Evolutionary conservation across 2,797 vertebrate genomes (phyloP).

Genomic region (Coilia nasus): DNA sequence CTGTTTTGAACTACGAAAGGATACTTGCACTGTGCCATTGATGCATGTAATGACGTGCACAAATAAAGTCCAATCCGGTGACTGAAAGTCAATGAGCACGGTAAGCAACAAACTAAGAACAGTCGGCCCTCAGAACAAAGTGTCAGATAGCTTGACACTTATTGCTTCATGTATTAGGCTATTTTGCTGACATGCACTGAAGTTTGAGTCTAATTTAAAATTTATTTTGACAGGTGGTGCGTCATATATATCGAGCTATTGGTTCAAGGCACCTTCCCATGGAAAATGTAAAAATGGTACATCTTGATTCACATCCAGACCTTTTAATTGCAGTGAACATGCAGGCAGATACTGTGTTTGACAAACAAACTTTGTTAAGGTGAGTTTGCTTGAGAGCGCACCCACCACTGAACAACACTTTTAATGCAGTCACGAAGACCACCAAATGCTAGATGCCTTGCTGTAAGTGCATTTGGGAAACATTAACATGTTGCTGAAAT

Average conservation of each 20-base stretch:
- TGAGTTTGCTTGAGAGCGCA: slow-evolving; percentile 48
- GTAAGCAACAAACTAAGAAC: too few species aligned
- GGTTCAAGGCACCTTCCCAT: slow-evolving; percentile 89
- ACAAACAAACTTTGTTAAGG: slow-evolving; percentile 92
- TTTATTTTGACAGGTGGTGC: slow-evolving; percentile 79
- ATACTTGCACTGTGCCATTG: too few species aligned
- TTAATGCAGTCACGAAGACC: neutral
- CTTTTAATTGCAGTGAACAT: slow-evolving; percentile 96
- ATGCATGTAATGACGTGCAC: too few species aligned
- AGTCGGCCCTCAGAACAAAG: too few species aligned
- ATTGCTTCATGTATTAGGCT: neutral
- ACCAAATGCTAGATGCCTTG: too few species aligned
- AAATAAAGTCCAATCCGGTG: too few species aligned
- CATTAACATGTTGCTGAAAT: neutral
- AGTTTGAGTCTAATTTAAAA: neutral
- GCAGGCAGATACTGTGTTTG: slow-evolving; percentile 90
- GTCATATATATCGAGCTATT: slow-evolving; percentile 92
- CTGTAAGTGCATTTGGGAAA: too few species aligned
- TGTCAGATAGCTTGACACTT: too few species aligned
- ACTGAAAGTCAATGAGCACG: too few species aligned
- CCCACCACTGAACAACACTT: neutral
- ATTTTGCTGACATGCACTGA: neutral
- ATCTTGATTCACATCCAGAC: slow-evolving; percentile 96
- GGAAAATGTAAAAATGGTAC: slow-evolving; percentile 85
- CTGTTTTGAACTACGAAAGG: too few species aligned